These are phyloP conservation scores for Scaptodrosophila lebanonensis DNA, from an alignment of 1,140 invertebrate genomes.

Conservation along the genomic window DNA sequence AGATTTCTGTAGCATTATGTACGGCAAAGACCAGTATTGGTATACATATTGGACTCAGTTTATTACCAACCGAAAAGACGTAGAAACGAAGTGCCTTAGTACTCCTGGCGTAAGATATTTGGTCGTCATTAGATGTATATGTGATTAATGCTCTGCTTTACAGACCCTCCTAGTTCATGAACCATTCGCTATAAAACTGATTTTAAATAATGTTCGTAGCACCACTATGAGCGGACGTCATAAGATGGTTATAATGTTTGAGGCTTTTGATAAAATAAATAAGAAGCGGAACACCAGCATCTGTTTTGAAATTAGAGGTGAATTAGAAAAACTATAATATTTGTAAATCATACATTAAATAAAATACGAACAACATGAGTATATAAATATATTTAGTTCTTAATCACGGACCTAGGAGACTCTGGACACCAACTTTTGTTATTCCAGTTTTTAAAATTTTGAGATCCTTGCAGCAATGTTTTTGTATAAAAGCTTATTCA, in stretches of 20 bases:
- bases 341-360: no score
- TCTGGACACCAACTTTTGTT: no score
- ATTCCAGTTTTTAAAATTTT: no score
- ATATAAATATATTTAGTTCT: no score
- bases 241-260: background rate
- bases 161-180: background rate
- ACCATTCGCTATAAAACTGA: background rate
- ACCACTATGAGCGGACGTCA: background rate
- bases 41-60: conserved; percentile 11
- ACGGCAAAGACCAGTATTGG: conserved; percentile 17
- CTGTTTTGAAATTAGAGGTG: conserved; percentile 1
- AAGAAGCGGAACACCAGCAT: background rate
- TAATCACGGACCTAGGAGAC: no score
- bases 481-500: no score
- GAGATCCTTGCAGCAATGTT: no score
- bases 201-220: background rate
- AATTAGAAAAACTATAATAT: background rate
- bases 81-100: conserved; percentile 8
- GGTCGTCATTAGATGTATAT: no score
- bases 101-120: conserved; percentile 24
- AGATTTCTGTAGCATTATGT: conserved; percentile 12
- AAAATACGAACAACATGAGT: no score
- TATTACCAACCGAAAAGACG: conserved; percentile 3
- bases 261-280: background rate
- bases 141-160: background rate